Conservation (phyloP, 1,140 invertebrate genomes). For the Apis cerana region DNA sequence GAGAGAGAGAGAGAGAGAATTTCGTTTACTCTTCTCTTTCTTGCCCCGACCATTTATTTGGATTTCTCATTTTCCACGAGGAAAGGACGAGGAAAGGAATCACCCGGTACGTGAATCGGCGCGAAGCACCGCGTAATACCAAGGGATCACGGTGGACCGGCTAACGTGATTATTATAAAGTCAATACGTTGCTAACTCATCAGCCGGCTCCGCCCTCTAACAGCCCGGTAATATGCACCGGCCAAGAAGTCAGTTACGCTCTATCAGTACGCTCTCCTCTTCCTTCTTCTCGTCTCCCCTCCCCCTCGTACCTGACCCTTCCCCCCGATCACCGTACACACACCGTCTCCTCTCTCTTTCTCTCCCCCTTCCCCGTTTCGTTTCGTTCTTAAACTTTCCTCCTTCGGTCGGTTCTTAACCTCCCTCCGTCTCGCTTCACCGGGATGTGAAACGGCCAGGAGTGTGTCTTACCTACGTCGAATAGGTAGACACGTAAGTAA, state of each 20-base stretch:
- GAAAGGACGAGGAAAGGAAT: constrained; percentile 24
- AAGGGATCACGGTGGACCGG: constrained; percentile 69
- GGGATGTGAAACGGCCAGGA: background rate
- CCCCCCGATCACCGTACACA: constrained; percentile 27
- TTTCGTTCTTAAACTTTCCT: constrained; percentile 6
- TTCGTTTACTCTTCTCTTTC: no score
- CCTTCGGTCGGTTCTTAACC: background rate
- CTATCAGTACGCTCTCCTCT: constrained; percentile 54
- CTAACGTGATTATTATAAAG: constrained; percentile 82
- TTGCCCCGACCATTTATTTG: no score
- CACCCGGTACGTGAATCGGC: constrained; percentile 71
- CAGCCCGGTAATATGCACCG: constrained; percentile 80
- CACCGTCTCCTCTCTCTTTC: background rate
- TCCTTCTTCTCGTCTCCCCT: background rate
- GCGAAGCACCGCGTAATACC: constrained; percentile 71
- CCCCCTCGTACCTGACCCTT: background rate
- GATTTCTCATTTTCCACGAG: background rate
- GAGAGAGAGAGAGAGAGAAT: background rate
- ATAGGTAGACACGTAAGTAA: constrained; percentile 62
- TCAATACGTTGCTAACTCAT: constrained; percentile 82
- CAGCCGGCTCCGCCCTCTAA: constrained; percentile 80
- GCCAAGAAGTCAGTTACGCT: constrained; percentile 79
- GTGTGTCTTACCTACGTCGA: constrained; percentile 46
- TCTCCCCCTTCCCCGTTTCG: background rate
- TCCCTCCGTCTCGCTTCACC: constrained; percentile 25